Percentiles rank a stretch among this genome's conserved stretches.
These are phyloP conservation scores for Aramus guarauna DNA, from an alignment of 2,113 vertebrate species.

Conservation along the genomic window DNA sequence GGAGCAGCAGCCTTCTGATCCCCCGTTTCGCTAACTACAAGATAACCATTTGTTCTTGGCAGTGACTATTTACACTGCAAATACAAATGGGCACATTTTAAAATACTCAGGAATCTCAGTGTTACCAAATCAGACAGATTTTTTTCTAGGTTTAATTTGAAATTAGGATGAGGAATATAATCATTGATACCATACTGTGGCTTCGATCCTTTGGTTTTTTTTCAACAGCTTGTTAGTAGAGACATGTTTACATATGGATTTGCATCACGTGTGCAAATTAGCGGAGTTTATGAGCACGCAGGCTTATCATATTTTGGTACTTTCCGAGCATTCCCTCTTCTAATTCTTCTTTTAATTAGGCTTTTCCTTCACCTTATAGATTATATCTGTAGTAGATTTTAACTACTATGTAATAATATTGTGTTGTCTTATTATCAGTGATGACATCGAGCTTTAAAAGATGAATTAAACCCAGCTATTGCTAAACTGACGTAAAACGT, in stretches of 20 bases:
- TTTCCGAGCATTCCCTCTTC: neutral
- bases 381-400: neutral
- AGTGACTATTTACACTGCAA: neutral
- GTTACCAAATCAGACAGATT: neutral
- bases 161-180: neutral
- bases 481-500: neutral
- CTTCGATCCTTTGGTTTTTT: neutral
- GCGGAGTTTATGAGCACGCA: too few species aligned
- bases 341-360: neutral
- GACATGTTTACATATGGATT: too few species aligned
- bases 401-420: neutral
- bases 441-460: neutral
- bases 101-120: neutral
- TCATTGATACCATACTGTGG: neutral
- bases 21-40: neutral
- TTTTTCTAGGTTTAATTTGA: neutral
- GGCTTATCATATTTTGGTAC: too few species aligned
- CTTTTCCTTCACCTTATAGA: neutral
- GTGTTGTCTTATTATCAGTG: neutral
- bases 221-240: too few species aligned
- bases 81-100: neutral
- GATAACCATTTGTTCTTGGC: neutral
- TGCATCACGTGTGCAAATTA: too few species aligned
- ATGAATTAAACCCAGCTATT: neutral
- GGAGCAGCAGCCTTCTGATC: slow-evolving; percentile 4